Percentiles rank a stretch among this genome's conserved stretches.
Conservation (phyloP, 2,797 vertebrate species). For the Peromyscus attwateri region DNA sequence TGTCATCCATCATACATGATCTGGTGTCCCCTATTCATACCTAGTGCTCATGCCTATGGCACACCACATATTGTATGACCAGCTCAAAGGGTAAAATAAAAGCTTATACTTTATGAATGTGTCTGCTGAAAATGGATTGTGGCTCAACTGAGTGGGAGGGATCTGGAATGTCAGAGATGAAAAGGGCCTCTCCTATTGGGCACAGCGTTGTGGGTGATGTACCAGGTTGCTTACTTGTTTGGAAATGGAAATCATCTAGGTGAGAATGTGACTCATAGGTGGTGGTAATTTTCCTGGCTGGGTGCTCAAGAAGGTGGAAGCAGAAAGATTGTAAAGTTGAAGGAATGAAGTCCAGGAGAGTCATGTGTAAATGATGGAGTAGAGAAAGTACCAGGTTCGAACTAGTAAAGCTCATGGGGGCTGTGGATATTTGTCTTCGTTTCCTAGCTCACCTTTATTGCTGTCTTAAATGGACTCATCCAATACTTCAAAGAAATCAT, state of each 20-base stretch:
- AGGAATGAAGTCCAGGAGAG: background rate
- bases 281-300: background rate
- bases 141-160: background rate
- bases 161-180: background rate
- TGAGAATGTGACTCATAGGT: background rate
- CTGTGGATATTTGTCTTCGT: background rate
- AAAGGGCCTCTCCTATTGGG: background rate
- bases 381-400: background rate
- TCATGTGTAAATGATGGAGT: background rate
- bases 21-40: background rate
- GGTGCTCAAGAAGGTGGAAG: background rate
- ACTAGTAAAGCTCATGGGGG: background rate
- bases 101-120: background rate
- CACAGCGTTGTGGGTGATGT: background rate
- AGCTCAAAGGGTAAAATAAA: background rate
- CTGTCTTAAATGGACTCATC: background rate
- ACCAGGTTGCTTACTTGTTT: background rate
- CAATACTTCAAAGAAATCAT: background rate
- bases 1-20: background rate
- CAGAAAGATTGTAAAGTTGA: background rate
- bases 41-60: background rate
- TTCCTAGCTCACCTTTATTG: background rate
- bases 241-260: background rate
- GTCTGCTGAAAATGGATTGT: background rate
- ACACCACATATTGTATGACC: background rate